These are phyloP conservation scores for Hylaeus anthracinus DNA, from an alignment of 1,140 invertebrate genomes.

Conservation along the genomic window DNA sequence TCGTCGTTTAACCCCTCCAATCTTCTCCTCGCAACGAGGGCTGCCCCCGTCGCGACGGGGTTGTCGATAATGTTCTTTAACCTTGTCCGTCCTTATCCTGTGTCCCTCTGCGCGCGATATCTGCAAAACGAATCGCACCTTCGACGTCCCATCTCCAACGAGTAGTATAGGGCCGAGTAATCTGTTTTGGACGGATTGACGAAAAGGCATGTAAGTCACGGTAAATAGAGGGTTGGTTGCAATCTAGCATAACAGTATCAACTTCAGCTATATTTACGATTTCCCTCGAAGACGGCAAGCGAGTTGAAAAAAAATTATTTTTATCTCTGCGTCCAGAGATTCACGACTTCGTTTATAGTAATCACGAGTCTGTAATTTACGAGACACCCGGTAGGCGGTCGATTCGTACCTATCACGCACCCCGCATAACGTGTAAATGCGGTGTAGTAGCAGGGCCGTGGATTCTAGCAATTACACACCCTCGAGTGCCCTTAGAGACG, in stretches of 20 bases:
- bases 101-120: constrained; percentile 23
- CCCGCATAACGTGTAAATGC: constrained; percentile 74
- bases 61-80: constrained; percentile 57
- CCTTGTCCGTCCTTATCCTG: constrained; percentile 37
- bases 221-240: no score
- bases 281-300: no score
- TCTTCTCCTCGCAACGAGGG: constrained; percentile 53
- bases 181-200: no score
- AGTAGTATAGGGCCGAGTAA: no score
- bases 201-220: no score
- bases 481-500: constrained; percentile 77
- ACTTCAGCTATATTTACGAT: no score
- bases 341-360: no score
- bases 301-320: no score
- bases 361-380: constrained; percentile 42
- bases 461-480: constrained; percentile 81
- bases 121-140: not conserved
- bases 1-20: constrained; percentile 78
- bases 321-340: not conserved
- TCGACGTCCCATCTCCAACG: no score
- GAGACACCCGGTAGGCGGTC: constrained; percentile 72
- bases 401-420: constrained; percentile 66
- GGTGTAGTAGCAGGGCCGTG: constrained; percentile 77
- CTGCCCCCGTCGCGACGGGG: constrained; percentile 28
- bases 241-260: no score